Base-by-base conservation (phyloP, 2,888 invertebrate species). In the Hemaris fuciformis region DNA sequence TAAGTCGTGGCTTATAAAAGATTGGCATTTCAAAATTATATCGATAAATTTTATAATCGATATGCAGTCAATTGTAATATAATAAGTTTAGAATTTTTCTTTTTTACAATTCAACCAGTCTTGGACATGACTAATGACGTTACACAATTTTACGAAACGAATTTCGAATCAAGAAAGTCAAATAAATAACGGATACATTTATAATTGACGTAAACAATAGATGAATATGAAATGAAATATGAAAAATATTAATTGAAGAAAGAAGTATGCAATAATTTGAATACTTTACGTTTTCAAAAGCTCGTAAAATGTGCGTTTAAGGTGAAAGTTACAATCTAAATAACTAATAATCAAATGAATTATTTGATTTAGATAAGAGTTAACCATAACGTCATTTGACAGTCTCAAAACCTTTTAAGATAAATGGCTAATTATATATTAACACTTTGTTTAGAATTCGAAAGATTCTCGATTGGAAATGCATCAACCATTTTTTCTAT, bases 1-100 rank as follows among this genome's bases (percentile, higher is more conserved):
- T 53, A 20, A 53, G 53, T 53, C 53, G 31, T 53, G 53, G 53
- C 31, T 31, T 53, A 31, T 20, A 38, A 38, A 43, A n/a, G 27
- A 53, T 53, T 31, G 31, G 27, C 31, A 27, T 27, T 53, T 0
- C 23, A 25, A 13, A 18, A 42, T 15, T 18, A 53, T 15, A 31
- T 53, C 31, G 53, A 53, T 31, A 27, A 3, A n/a, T n/a, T n/a
- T 38, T 0, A 38, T 8, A 10, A 27, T 27, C 27, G 48, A 48
- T 27, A 25, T 15, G 7, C 5, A 15, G 13, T 15, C n/a, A 7
- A 15, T 25, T 25, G 15, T 48, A n/a, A n/a, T n/a, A n/a, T 27
- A 2, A 25, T 5, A 8, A 25, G 15, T 48, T 48, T 27, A 8
- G 20, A 20, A 7, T n/a, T 27, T 15, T 27, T 27, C 27, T 22